These are phyloP conservation scores for Limosa lapponica DNA, from an alignment of 2,797 vertebrate genomes.

Conservation along the genomic window DNA sequence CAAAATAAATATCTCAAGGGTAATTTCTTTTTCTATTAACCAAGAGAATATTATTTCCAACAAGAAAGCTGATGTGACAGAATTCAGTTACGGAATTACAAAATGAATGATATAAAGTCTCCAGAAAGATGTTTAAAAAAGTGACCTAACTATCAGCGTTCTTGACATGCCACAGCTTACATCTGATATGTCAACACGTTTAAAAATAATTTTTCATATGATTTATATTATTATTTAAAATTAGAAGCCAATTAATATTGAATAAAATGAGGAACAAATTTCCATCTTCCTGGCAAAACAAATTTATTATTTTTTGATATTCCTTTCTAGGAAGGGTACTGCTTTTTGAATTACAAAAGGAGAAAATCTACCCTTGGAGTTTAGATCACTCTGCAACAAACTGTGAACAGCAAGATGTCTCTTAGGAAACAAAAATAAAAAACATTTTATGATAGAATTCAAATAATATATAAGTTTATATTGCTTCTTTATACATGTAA, in stretches of 20 bases:
- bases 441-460: not conserved
- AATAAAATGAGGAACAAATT: not conserved
- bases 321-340: not conserved
- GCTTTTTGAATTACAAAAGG: not conserved
- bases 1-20: conserved; percentile 57
- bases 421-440: not conserved
- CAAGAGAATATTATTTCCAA: conserved; percentile 29
- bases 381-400: not conserved
- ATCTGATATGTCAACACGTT: not conserved
- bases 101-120: not conserved
- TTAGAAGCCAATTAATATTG: not conserved
- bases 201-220: rapidly evolving
- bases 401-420: not conserved
- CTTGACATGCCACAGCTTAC: not conserved
- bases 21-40: conserved; percentile 51
- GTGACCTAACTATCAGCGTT: not conserved
- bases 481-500: not conserved
- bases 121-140: not conserved
- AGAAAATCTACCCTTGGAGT: not conserved
- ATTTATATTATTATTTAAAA: not conserved
- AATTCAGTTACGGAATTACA: not conserved
- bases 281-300: not conserved
- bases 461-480: not conserved
- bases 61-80: conserved; percentile 17
- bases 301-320: not conserved